Evolutionary conservation across 2,888 invertebrate species (phyloP), one percentile per base, ranked within the genome.

Genomic region (Apantesis nais): DNA sequence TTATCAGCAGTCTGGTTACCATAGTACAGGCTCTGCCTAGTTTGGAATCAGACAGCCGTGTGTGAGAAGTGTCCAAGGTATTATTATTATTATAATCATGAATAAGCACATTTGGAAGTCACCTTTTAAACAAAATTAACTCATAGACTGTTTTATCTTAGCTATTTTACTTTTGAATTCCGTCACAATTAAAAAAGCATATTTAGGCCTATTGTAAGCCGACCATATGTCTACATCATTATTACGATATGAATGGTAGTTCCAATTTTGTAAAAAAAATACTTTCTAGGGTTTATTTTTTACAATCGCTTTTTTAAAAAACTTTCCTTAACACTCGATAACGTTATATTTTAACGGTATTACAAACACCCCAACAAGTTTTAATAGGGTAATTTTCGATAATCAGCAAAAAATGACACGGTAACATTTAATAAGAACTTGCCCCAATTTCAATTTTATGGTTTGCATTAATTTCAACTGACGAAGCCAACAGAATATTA

Each of bases 181-280:
- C 74, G 78, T 66, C 71, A 66, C 63, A 68, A 73, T 71, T 78
- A 83, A 73, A 16, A 29, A 82, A 84, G 83, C 83, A 81, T 84
- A 88, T 85, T 74, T 83, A 78, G 65, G 74, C 84, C 85, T 84
- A 88, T 89, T 89, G 85, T 85, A 87, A 86, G 84, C 82, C 81
- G 79, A 73, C 89, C 92, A 93, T 91, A 92, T 93, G 93, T 85
- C 78, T 74, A 77, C 83, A 83, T 87, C 83, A 90, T 93, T 92
- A 90, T 88, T 77, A 80, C 69, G 77, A 74, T 74, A 78, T 89
- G 87, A 90, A 90, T 87, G 78, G 80, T 83, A 83, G 84, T 84
- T 89, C 87, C 84, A 80, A 84, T 89, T 89, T 89, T 87, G 84
- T 84, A 74, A 82, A 84, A 78, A 73, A 65, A 76, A 78, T 78